Conservation (phyloP, 1,140 invertebrate genomes). For the Meloidogyne hapla region DNA sequence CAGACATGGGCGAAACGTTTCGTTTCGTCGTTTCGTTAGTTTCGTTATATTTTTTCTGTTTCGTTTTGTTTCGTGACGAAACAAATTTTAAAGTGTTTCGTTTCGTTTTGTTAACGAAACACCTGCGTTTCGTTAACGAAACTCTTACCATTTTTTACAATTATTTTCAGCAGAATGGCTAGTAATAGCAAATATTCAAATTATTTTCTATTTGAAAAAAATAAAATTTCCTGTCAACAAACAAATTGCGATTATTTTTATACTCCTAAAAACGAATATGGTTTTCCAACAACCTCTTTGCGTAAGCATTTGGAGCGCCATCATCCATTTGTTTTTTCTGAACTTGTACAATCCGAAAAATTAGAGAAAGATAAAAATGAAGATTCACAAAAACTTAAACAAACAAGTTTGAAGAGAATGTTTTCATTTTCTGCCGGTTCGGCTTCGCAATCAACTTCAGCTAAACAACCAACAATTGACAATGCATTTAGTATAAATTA, state of each 20-base stretch:
- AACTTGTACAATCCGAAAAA: background rate
- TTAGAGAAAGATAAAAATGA: background rate
- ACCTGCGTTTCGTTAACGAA: background rate
- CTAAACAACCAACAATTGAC: background rate
- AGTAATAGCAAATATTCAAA: background rate
- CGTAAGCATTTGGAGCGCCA: background rate
- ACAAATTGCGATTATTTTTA: background rate
- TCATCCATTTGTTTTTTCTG: background rate
- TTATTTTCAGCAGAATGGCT: background rate
- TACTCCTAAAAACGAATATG: background rate
- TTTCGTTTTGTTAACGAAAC: background rate
- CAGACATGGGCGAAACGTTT: background rate
- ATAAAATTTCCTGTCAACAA: background rate
- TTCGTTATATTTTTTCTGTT: background rate
- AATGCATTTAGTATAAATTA: background rate
- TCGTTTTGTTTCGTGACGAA: background rate
- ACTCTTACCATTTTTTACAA: background rate
- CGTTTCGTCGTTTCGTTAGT: background rate
- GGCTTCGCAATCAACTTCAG: background rate
- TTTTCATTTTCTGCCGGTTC: background rate
- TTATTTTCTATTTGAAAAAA: background rate
- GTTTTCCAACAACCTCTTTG: background rate
- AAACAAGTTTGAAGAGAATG: conserved; percentile 5
- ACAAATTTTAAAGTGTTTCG: background rate
- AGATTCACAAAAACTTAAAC: background rate